phyloP scores from a whole-genome alignment of 2,113 vertebrate species.

The Tragelaphus buxtoni region DNA sequence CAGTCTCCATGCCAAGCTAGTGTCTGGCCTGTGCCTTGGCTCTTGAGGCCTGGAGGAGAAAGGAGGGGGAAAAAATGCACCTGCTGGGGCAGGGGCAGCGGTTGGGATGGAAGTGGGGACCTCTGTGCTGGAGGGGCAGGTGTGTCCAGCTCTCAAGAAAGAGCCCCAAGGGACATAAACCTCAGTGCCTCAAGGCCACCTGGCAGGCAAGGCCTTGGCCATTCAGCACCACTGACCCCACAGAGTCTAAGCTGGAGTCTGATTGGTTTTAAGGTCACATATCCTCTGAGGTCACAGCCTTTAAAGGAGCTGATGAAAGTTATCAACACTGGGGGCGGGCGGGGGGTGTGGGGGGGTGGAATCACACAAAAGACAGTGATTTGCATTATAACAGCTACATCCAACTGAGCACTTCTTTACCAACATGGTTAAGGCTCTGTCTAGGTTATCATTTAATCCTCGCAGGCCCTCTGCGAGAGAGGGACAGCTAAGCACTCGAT shows the following conservation, averaged over 20 bases:
- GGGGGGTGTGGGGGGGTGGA: neutral
- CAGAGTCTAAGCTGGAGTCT: neutral
- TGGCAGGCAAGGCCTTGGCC: neutral
- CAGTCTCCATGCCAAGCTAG: slow-evolving; percentile 14
- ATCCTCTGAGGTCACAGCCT: neutral
- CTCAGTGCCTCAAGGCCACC: neutral
- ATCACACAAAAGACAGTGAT: neutral
- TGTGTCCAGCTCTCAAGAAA: neutral
- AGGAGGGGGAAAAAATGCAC: neutral
- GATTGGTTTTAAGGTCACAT: neutral
- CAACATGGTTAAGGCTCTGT: neutral
- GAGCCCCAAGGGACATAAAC: neutral
- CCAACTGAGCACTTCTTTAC: neutral
- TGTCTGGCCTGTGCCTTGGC: neutral
- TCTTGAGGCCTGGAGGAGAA: neutral
- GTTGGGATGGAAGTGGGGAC: neutral
- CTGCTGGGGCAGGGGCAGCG: accelerated
- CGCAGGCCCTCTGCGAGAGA: neutral
- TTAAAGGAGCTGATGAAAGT: neutral
- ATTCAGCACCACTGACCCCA: neutral
- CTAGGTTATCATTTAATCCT: neutral
- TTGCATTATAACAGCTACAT: neutral
- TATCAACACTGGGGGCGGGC: neutral
- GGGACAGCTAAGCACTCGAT: neutral
- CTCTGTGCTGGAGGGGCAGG: neutral